A percentile compares a stretch with the other conserved stretches of the same genome.
Evolutionary conservation across 1,140 invertebrate species (phyloP).

Genomic region (Eupristina koningsbergeri): DNA sequence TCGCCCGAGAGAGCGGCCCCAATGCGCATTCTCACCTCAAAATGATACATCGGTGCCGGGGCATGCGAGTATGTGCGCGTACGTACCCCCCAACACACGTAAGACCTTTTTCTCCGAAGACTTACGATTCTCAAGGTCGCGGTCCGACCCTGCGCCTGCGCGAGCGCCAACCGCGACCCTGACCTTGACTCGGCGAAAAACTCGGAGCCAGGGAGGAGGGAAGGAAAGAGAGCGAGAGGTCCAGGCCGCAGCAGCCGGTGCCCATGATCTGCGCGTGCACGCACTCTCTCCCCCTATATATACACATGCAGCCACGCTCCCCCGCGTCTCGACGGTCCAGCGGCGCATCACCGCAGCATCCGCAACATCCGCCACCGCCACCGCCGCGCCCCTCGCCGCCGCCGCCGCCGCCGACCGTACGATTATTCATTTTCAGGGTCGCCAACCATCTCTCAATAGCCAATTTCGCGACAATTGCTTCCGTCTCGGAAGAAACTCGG

Average conservation of each 20-base stretch:
- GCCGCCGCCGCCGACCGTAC: not conserved
- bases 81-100: not conserved
- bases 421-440: slow-evolving; percentile 47
- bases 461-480: slow-evolving; percentile 47
- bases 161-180: slow-evolving; percentile 27
- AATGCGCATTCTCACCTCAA: not conserved
- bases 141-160: slow-evolving; percentile 29
- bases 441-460: slow-evolving; percentile 31
- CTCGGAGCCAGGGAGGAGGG: too few relatives aligned
- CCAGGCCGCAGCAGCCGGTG: not conserved
- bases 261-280: not conserved
- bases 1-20: not conserved
- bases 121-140: slow-evolving; percentile 38
- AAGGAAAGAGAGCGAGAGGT: slow-evolving; percentile 7
- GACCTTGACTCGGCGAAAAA: slow-evolving; percentile 47
- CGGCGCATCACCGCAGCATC: not conserved
- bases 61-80: not conserved
- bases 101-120: slow-evolving; percentile 20
- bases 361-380: not conserved
- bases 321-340: not conserved
- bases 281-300: not conserved
- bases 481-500: slow-evolving; percentile 49
- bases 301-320: not conserved
- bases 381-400: not conserved
- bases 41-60: not conserved